A percentile compares a stretch with the other conserved stretches of the same genome.
Evolutionary conservation across 2,888 invertebrate species (phyloP).

Genomic region (Caenorhabditis sp.): DNA sequence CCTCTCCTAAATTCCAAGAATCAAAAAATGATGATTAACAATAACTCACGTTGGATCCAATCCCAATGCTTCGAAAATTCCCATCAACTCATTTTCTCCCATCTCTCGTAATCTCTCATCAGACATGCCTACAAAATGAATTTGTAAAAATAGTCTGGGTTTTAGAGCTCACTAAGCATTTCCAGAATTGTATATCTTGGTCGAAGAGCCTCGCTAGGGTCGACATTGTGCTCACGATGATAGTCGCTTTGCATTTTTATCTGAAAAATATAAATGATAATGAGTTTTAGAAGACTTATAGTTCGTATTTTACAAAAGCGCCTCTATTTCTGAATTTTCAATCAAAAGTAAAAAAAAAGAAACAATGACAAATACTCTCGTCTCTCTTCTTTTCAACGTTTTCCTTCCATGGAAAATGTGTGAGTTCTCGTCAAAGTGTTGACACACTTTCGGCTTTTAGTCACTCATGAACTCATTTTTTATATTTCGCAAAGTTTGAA

Average conservation of each 20-base stretch:
- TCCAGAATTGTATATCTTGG: not conserved
- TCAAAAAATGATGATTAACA: too few relatives aligned
- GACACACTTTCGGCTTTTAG: slow-evolving; percentile 14
- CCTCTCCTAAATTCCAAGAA: not conserved
- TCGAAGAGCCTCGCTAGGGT: not conserved
- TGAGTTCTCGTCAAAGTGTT: slow-evolving; percentile 17
- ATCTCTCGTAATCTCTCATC: not conserved
- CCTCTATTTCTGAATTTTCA: too few relatives aligned
- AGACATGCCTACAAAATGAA: not conserved
- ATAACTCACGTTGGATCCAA: not conserved
- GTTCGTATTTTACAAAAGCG: too few relatives aligned
- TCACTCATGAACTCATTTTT: too few relatives aligned
- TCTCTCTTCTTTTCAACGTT: not conserved
- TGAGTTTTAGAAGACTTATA: too few relatives aligned
- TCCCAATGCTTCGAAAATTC: not conserved
- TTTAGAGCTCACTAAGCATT: not conserved
- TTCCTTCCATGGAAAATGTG: not conserved
- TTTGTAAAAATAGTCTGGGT: not conserved
- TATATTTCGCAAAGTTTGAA: not conserved
- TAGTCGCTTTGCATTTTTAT: not conserved
- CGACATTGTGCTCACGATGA: not conserved
- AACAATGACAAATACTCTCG: not conserved
- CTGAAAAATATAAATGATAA: too few relatives aligned
- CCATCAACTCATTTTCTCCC: not conserved
- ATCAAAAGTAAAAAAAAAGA: not conserved